phyloP scores from a whole-genome alignment of 1,140 invertebrate genomes.

The Planococcus citri region DNA sequence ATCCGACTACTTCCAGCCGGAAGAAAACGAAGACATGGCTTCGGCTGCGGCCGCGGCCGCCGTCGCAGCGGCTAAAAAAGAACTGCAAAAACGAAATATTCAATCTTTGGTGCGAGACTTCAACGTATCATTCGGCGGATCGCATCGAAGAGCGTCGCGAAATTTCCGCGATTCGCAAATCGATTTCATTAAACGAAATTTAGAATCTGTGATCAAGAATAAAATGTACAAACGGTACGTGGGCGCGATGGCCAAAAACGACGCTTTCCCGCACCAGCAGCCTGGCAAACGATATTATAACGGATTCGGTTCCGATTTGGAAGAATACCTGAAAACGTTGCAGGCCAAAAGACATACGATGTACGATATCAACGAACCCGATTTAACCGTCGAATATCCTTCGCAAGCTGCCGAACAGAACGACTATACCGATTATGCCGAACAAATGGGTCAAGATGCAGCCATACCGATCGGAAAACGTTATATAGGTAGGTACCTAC shows the following conservation, averaged over 20 bases:
- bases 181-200: slow-evolving; percentile 23
- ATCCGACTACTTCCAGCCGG: slow-evolving; percentile 23
- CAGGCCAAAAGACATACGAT: slow-evolving; percentile 10
- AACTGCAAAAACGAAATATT: not conserved
- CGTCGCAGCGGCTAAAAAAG: too few species aligned
- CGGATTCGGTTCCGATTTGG: slow-evolving; percentile 21
- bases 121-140: slow-evolving; percentile 17
- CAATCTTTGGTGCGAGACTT: slow-evolving; percentile 11
- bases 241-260: slow-evolving; percentile 24
- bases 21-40: not conserved
- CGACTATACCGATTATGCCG: slow-evolving; percentile 8
- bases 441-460: slow-evolving; percentile 8
- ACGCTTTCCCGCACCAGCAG: slow-evolving; percentile 21
- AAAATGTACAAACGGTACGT: slow-evolving; percentile 25
- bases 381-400: slow-evolving; percentile 2
- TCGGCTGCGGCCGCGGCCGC: too few species aligned
- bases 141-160: not conserved
- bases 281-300: slow-evolving; percentile 23
- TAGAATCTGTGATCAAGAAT: slow-evolving; percentile 24
- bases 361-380: slow-evolving; percentile 13
- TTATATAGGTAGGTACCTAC: not conserved
- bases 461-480: slow-evolving; percentile 8
- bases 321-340: slow-evolving; percentile 19
- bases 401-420: slow-evolving; percentile 4
- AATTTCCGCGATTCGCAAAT: slow-evolving; percentile 11